phyloP scores from a whole-genome alignment of 2,113 vertebrate species.

The Falcunculus frontatus region DNA sequence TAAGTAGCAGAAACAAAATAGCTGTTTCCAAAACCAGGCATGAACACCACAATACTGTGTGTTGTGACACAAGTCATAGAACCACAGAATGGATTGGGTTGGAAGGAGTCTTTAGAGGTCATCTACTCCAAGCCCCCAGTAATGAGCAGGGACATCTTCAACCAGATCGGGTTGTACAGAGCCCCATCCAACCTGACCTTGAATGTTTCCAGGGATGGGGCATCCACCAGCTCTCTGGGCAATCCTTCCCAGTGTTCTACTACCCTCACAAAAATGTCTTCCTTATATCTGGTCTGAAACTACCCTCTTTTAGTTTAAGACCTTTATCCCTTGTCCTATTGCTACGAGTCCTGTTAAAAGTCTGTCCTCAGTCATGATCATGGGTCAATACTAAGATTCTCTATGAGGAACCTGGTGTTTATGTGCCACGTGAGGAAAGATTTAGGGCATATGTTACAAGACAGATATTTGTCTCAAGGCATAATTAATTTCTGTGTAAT shows the following conservation, averaged over 20 bases:
- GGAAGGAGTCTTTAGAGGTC: neutral
- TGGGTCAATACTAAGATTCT: neutral
- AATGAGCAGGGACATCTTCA: neutral
- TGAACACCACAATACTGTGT: neutral
- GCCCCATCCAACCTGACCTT: neutral
- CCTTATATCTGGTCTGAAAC: neutral
- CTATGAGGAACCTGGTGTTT: neutral
- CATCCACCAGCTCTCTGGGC: neutral
- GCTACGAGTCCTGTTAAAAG: neutral
- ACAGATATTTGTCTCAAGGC: neutral
- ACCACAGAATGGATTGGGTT: neutral
- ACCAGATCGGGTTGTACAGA: neutral
- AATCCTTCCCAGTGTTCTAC: neutral
- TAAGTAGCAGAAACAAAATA: neutral
- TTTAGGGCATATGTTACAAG: neutral
- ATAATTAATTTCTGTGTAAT: neutral
- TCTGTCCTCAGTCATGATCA: neutral
- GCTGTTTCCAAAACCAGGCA: neutral
- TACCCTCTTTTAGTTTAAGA: neutral
- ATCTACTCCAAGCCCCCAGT: neutral
- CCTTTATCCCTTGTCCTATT: neutral
- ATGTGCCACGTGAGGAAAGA: neutral
- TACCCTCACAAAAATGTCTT: neutral
- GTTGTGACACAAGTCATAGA: neutral
- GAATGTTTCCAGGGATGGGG: neutral